Evolutionary conservation across 2,888 invertebrate genomes (phyloP).

Genomic region (Branchellion lobata): DNA sequence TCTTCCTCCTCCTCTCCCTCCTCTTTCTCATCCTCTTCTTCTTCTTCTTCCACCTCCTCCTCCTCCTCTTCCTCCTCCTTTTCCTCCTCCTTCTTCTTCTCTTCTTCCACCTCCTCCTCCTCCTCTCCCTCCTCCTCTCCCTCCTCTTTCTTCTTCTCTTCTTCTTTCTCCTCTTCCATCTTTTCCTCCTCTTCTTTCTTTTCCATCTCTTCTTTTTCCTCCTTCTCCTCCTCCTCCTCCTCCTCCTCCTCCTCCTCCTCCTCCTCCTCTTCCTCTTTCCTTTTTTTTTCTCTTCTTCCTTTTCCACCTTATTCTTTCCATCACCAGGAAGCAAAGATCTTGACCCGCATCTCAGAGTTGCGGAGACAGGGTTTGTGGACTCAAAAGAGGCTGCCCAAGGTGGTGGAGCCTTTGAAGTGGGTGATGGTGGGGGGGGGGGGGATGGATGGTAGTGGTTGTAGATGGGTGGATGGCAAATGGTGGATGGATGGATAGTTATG

Average conservation of each 20-base stretch:
- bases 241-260: neutral
- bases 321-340: constrained; percentile 70
- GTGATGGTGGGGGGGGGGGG: constrained; percentile 35
- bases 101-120: no score
- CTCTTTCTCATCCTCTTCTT: neutral
- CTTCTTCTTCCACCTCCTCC: neutral
- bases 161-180: neutral
- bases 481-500: constrained; percentile 40
- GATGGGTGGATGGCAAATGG: constrained; percentile 42
- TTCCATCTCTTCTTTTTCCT: neutral
- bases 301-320: neutral
- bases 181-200: no score
- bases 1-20: neutral
- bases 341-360: constrained; percentile 84
- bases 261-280: neutral
- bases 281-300: no score
- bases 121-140: neutral
- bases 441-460: constrained; percentile 44
- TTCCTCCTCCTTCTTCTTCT: neutral
- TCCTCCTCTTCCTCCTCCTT: neutral
- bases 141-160: neutral
- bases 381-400: constrained; percentile 69
- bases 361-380: constrained; percentile 93
- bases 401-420: constrained; percentile 35
- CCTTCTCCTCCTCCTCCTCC: no score